Base-by-base conservation (phyloP, 2,113 vertebrate genomes). In the Corythoichthys intestinalis region DNA sequence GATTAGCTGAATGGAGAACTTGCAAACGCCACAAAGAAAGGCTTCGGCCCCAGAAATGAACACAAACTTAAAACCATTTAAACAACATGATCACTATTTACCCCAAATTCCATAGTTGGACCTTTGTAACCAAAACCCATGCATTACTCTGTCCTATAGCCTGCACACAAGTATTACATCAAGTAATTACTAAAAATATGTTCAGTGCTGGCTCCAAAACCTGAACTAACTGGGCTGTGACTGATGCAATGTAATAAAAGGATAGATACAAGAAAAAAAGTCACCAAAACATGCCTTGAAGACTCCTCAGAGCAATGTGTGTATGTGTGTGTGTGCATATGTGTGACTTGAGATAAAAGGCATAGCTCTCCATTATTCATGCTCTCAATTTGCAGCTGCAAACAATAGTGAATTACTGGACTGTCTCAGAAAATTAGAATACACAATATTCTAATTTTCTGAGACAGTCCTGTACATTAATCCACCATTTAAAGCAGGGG, bases 341-440 rank as follows among this genome's bases (percentile, higher is more conserved):
- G 20, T 64, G 62, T 63, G 48, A 65, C 64, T 62, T 46, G 50
- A 39, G 8, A 46, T 66, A 54, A 71, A 34, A 66, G 56, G 37
- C 46, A 69, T 70, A 68, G 7, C 68, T 69, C 65, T 86, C 46
- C 70, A 90, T 89, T 85, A 89, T 89, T 87, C 72, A 86, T 81
- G 50, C 63, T 66, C 70, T 68, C 70, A 77, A 71, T 72, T 69
- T 70, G 73, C 76, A 81, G 80, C 85, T 82, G 82, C 67, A 39
- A 46, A 65, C 34, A 15, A 79, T 48, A 65, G 72, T 71, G 80
- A 83, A 72, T 82, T 72, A n/a, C n/a, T n/a, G n/a, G n/a, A n/a
- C n/a, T n/a, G n/a, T n/a, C n/a, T n/a, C n/a, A n/a, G n/a, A n/a
- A n/a, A n/a, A n/a, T n/a, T n/a, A n/a, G n/a, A n/a, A n/a, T n/a